Evolutionary conservation across 2,113 vertebrate species (phyloP).

Genomic region (Platichthys flesus): DNA sequence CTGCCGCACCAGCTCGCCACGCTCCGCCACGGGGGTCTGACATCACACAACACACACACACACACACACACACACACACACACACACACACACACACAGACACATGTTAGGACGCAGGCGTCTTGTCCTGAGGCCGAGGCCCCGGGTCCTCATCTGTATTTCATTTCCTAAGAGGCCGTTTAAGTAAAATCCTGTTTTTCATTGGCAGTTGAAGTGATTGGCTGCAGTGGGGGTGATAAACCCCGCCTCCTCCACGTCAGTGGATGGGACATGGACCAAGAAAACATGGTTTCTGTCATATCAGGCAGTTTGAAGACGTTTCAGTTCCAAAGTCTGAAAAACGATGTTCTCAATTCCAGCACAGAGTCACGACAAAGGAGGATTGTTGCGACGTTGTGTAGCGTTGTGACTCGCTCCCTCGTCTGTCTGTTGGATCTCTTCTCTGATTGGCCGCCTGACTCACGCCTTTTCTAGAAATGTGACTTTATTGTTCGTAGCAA

Average conservation of each 20-base stretch:
- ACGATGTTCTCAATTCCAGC: slow-evolving; percentile 8
- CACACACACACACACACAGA: too few relatives aligned
- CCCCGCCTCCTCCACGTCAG: too few relatives aligned
- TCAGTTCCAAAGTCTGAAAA: slow-evolving; percentile 26
- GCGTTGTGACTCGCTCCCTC: slow-evolving; percentile 43
- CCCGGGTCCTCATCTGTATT: too few relatives aligned
- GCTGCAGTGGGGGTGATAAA: too few relatives aligned
- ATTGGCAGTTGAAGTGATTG: too few relatives aligned
- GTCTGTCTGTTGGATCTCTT: slow-evolving; percentile 46
- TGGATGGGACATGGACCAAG: too few relatives aligned
- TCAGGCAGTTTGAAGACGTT: not conserved
- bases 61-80: slow-evolving; percentile 16
- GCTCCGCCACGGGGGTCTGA: slow-evolving; percentile 80
- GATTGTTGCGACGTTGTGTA: slow-evolving; percentile 37
- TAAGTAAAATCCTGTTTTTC: too few relatives aligned
- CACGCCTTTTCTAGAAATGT: slow-evolving; percentile 44
- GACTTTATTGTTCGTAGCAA: slow-evolving; percentile 64
- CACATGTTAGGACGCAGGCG: slow-evolving; percentile 25
- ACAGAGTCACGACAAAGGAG: slow-evolving; percentile 40
- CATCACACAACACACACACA: slow-evolving; percentile 19
- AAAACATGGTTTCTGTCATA: too few relatives aligned
- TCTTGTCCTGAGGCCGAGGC: slow-evolving; percentile 1
- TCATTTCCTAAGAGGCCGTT: too few relatives aligned
- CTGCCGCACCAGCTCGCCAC: slow-evolving; percentile 89
- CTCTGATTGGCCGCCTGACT: slow-evolving; percentile 69